Evolutionary conservation across 2,113 vertebrate species (phyloP).

Genomic region (Melospiza georgiana): DNA sequence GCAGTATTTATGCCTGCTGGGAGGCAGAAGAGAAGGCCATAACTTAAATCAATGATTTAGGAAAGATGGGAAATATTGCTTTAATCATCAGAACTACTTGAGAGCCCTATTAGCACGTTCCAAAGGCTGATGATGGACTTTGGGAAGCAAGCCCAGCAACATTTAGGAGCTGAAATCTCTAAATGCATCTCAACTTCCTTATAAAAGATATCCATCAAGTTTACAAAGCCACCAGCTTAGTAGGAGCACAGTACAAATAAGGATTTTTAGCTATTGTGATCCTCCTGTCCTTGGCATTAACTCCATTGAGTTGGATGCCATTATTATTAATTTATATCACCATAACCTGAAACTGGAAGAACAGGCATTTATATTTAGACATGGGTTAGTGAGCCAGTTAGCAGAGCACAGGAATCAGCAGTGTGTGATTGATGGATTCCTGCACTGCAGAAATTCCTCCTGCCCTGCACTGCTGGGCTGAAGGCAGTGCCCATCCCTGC

Average conservation of each 20-base stretch:
- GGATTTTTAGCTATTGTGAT: not conserved
- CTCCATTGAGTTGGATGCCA: not conserved
- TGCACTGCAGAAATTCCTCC: not conserved
- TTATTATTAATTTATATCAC: constrained; percentile 1
- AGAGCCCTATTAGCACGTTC: not conserved
- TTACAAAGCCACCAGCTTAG: not conserved
- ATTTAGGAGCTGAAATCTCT: not conserved
- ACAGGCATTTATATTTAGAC: not conserved
- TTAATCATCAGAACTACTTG: not conserved
- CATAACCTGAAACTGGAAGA: not conserved
- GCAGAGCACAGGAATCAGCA: not conserved
- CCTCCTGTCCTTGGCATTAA: not conserved
- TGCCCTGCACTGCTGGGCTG: not conserved
- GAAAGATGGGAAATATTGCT: not conserved
- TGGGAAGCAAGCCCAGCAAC: constrained; percentile 19
- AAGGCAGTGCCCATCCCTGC: not conserved
- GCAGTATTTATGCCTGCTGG: not conserved
- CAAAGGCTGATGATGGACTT: not conserved
- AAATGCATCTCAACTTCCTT: not conserved
- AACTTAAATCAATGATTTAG: not conserved
- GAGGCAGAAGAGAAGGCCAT: not conserved
- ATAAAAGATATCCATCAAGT: not conserved
- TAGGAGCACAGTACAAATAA: not conserved
- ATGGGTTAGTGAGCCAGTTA: not conserved
- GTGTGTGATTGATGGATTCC: not conserved